Evolutionary conservation across 2,888 invertebrate species (phyloP), one percentile per base, ranked within the genome.

Genomic region (Eudemis profundana): DNA sequence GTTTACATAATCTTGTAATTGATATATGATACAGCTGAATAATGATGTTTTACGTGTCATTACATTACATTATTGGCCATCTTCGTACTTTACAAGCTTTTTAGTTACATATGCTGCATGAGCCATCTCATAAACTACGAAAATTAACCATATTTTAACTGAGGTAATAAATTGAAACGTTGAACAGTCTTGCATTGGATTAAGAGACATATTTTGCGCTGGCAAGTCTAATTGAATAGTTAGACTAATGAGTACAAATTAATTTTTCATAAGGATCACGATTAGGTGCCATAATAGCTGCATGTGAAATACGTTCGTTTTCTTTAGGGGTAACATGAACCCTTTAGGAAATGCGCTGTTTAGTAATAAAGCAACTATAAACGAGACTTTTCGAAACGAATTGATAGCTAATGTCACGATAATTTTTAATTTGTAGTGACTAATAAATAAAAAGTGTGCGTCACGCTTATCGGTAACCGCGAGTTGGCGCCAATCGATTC

Each of bases 401-500:
- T 8, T 51, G n/a, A 54, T 17, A 27, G 23, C 15, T 23, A 23
- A 21, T 51, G 14, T 40, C 38, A n/a, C 2, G 4, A 44, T 19
- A 12, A n/a, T 12, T 33, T 12, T 19, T 10, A 21, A 33, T 50
- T 36, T 7, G 10, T 23, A 40, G 2, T 12, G 5, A 40, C 15
- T 17, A 27, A 27, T 23, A 2, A 17, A 27, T 27, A 40, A 2
- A 4, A 54, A 42, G 40, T 42, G 23, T 21, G 27, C 12, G 17
- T 40, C 40, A 54, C 40, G 27, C 15, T 21, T 14, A n/a, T 17
- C 0, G 5, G 38, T 10, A 21, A 12, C n/a, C 21, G 12, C 21
- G 8, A 33, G 8, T 33, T 3, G 14, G 15, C 49, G 1, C 29
- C 15, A 38, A 21, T 54, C 12, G 15, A 54, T 62, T 60, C 38